Percentiles rank a stretch among this genome's conserved stretches.
Evolutionary conservation across 2,113 vertebrate genomes (phyloP).

Genomic region (Cyphomyrus discorhynchus): DNA sequence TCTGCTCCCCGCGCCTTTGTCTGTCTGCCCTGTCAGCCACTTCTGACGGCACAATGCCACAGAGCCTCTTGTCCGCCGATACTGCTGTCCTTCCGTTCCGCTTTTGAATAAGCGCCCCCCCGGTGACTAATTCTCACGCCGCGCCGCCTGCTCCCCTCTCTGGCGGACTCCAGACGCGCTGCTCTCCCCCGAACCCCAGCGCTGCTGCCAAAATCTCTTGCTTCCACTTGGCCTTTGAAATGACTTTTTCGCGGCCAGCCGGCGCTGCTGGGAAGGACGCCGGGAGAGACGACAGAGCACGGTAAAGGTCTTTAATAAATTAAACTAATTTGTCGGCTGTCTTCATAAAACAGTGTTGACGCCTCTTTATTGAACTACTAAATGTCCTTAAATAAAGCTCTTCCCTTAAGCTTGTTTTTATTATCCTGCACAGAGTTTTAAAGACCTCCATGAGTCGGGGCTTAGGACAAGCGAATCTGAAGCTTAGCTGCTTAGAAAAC

Average conservation of each 20-base stretch:
- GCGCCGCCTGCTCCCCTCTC: slow-evolving; percentile 9
- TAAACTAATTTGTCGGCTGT: neutral
- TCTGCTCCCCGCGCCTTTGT: slow-evolving; percentile 6
- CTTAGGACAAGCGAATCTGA: slow-evolving; percentile 54
- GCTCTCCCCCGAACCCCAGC: neutral
- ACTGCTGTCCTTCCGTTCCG: slow-evolving; percentile 34
- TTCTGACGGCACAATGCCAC: slow-evolving; percentile 28
- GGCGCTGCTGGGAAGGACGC: neutral
- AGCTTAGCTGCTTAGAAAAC: slow-evolving; percentile 55
- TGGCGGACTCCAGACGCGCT: slow-evolving; percentile 14
- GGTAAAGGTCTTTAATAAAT: neutral
- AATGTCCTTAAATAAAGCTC: slow-evolving; percentile 47
- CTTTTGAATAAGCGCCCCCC: neutral
- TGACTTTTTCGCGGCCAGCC: neutral
- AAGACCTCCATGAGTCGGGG: slow-evolving; percentile 50
- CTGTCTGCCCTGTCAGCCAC: slow-evolving; percentile 27
- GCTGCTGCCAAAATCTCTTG: neutral
- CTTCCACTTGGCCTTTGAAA: slow-evolving; percentile 10
- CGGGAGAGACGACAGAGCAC: neutral
- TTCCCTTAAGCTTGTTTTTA: slow-evolving; percentile 38
- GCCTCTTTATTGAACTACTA: slow-evolving; percentile 14
- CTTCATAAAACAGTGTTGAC: neutral
- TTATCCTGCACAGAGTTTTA: slow-evolving; percentile 28
- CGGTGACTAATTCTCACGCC: slow-evolving; percentile 15
- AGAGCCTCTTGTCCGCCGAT: slow-evolving; percentile 21